Base-by-base conservation (phyloP, 2,113 vertebrate genomes). In the Oncorhynchus gorbuscha region DNA sequence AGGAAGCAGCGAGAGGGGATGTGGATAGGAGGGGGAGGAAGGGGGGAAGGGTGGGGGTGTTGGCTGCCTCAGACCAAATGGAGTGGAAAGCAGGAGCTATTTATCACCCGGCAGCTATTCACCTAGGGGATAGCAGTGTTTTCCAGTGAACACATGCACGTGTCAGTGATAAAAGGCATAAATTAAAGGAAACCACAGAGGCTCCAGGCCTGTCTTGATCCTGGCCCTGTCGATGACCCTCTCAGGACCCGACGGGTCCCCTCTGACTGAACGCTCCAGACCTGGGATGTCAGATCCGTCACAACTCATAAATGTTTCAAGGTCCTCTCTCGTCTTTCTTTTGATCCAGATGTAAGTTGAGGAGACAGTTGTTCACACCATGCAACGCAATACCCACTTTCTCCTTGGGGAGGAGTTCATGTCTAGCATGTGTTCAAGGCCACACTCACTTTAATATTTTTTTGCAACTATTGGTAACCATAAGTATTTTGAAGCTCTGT, bases 41-140 rank as follows among this genome's bases (percentile, higher is more conserved):
- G 77, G 89, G 20, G 81, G 35, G 66, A 32, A 26, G 70, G 87
- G 45, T 81, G 82, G 83, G 81, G 39, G 39, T 83, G 86, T 83
- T 88, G 89, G 93, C 90, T 91, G 91, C 87, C 90, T 83, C 84
- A 82, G 79, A 93, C 83, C 88, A 95, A 45, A 45, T 45, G 39
- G 39, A 45, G 93, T 94, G 92, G 92, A 94, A 94, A 95, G 92
- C 92, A 91, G 91, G 71, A 91, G 90, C 92, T 91, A 93, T 94
- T 93, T 95, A 92, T 95, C 94, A 96, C 87, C 88, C 80, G 58
- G 86, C 82, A 90, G 91, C 92, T 91, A 93, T 90, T 93, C 89
- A 89, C 86, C 70, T 71, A 76, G 78, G 70, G 87, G 86, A 80
- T 83, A 83, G 86, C 81, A 85, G 82, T 72, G n/a, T 83, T 88